Percentiles rank a stretch among this genome's conserved stretches.
phyloP scores from a whole-genome alignment of 2,888 invertebrate species.

The Xestobium rufovillosum region DNA sequence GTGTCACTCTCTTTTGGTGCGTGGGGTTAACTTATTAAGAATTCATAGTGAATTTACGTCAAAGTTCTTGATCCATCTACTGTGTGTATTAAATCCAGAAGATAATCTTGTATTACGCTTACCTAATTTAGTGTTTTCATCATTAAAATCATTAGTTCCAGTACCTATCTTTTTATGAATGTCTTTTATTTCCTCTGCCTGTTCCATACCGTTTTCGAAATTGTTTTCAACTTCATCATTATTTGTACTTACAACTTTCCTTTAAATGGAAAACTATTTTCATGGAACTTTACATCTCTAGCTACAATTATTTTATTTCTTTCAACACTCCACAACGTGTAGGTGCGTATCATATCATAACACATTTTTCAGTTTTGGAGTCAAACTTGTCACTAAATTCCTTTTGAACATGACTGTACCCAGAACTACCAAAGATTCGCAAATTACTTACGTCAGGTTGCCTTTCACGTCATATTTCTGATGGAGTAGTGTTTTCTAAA shows the following conservation, averaged over 20 bases:
- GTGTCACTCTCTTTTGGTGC: too few relatives aligned
- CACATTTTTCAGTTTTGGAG: constrained; percentile 15
- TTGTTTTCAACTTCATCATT: constrained; percentile 9
- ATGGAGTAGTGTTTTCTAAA: constrained; percentile 11
- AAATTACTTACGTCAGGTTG: constrained; percentile 12
- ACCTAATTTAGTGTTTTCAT: too few relatives aligned
- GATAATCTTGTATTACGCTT: too few relatives aligned
- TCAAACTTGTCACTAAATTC: constrained; percentile 16
- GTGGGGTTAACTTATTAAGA: too few relatives aligned
- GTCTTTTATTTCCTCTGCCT: constrained; percentile 2
- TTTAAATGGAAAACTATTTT: constrained; percentile 16
- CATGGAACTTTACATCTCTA: constrained; percentile 17
- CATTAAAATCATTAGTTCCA: too few relatives aligned
- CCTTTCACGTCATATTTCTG: constrained; percentile 13
- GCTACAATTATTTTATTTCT: constrained; percentile 15
- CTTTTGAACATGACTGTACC: constrained; percentile 15
- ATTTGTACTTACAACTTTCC: constrained; percentile 7
- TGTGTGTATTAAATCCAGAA: too few relatives aligned
- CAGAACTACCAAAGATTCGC: constrained; percentile 12
- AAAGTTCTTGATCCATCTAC: too few relatives aligned
- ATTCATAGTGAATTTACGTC: too few relatives aligned
- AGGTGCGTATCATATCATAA: constrained; percentile 18
- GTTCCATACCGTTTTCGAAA: constrained; percentile 3
- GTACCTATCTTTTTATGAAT: constrained; percentile 3
- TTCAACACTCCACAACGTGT: constrained; percentile 17